These are phyloP conservation scores for Luperina testacea DNA, from an alignment of 2,888 invertebrate genomes.

Conservation along the genomic window DNA sequence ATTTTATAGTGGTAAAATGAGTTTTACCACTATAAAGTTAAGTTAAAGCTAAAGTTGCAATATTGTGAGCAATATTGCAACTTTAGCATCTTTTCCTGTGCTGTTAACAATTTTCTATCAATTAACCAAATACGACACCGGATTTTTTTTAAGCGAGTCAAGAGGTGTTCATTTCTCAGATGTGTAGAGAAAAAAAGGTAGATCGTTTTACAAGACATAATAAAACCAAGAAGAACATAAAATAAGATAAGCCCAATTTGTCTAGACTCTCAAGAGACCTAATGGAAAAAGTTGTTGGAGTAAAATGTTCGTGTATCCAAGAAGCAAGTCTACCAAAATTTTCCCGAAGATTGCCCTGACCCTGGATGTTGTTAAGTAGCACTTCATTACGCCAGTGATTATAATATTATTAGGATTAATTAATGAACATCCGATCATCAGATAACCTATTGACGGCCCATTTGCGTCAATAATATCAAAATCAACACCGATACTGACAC, in stretches of 20 bases:
- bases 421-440: constrained; percentile 72
- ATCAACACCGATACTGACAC: constrained; percentile 71
- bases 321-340: neutral
- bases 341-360: constrained; percentile 23
- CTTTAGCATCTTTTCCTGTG: neutral
- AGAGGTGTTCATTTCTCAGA: neutral
- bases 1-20: neutral
- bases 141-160: neutral
- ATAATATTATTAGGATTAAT: constrained; percentile 74
- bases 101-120: neutral
- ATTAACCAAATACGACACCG: neutral
- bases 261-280: neutral
- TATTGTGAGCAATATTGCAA: neutral
- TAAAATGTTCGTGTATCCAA: neutral
- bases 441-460: constrained; percentile 79
- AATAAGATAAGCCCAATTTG: neutral
- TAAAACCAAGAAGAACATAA: neutral
- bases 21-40: too few species aligned
- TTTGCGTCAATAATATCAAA: constrained; percentile 83
- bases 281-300: neutral
- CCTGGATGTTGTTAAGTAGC: constrained; percentile 22
- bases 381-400: constrained; percentile 35
- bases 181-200: too few species aligned
- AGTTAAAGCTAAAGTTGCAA: too few species aligned
- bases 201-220: neutral